Conservation (phyloP, 1,140 invertebrate species). For the Melipona quadrifasciata region DNA sequence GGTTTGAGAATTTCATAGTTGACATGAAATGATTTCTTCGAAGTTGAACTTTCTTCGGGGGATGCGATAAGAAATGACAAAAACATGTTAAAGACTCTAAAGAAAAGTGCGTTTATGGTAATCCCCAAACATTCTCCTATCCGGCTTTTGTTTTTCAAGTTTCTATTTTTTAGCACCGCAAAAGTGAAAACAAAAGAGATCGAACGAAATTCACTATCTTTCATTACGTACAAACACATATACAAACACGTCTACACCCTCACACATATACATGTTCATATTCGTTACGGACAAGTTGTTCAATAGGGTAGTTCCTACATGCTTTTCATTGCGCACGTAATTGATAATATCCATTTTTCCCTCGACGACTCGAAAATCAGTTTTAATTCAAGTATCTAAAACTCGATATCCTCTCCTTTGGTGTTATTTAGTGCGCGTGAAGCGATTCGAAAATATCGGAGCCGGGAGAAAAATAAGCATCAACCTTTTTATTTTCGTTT, state of each 20-base stretch:
- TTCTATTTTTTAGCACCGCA: constrained; percentile 52
- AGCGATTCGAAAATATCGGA: not conserved
- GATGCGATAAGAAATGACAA: not conserved
- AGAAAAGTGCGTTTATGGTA: not conserved
- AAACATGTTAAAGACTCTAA: not conserved
- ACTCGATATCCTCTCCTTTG: not conserved
- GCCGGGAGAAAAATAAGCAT: not conserved
- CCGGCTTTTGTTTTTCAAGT: constrained; percentile 17
- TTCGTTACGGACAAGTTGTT: constrained; percentile 41
- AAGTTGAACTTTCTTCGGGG: not conserved
- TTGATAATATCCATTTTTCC: constrained; percentile 10
- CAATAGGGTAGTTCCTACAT: constrained; percentile 65
- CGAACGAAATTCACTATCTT: constrained; percentile 16
- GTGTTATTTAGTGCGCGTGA: constrained; percentile 9
- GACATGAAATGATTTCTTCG: not conserved
- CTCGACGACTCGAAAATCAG: not conserved
- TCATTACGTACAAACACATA: not conserved
- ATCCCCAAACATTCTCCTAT: not conserved
- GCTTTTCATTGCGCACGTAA: constrained; percentile 55
- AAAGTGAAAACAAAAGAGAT: constrained; percentile 14
- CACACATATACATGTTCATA: constrained; percentile 11
- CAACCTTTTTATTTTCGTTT: not conserved
- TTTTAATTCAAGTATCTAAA: constrained; percentile 15
- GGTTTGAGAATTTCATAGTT: not conserved
- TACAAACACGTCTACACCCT: not conserved